phyloP scores from a whole-genome alignment of 2,797 vertebrate genomes.

The Graptemys geographica region DNA sequence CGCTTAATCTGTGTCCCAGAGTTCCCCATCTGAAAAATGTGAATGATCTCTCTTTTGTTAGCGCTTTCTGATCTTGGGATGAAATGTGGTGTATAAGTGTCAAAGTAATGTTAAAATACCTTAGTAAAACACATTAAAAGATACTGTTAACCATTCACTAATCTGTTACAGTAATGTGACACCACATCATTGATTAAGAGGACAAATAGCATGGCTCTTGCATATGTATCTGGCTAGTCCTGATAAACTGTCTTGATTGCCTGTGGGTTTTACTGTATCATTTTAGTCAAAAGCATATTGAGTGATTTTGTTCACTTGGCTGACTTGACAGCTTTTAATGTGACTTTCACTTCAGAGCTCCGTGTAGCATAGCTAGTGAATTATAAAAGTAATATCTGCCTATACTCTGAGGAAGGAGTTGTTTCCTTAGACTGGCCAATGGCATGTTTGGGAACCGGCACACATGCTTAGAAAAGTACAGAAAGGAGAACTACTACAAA shows the following conservation, averaged over 20 bases:
- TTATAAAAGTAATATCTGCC: rapidly evolving
- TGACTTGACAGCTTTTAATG: neutral
- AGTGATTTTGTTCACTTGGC: neutral
- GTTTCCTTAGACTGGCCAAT: neutral
- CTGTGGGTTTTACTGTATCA: neutral
- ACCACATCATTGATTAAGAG: rapidly evolving
- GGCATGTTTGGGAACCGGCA: neutral
- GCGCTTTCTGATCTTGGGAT: neutral
- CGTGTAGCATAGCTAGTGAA: neutral
- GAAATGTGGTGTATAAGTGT: neutral
- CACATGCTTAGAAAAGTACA: neutral
- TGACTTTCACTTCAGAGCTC: neutral
- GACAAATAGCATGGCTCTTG: rapidly evolving
- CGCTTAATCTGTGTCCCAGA: neutral
- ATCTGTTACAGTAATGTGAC: rapidly evolving
- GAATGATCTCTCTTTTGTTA: rapidly evolving
- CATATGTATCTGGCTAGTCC: neutral
- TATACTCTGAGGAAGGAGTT: rapidly evolving
- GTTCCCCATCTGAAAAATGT: neutral
- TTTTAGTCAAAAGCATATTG: rapidly evolving
- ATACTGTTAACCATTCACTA: rapidly evolving
- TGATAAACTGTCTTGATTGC: no score
- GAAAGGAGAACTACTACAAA: neutral
- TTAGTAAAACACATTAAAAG: neutral
- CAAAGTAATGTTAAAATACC: neutral